phyloP scores from a whole-genome alignment of 2,113 vertebrate species.

The Silurus asotus region DNA sequence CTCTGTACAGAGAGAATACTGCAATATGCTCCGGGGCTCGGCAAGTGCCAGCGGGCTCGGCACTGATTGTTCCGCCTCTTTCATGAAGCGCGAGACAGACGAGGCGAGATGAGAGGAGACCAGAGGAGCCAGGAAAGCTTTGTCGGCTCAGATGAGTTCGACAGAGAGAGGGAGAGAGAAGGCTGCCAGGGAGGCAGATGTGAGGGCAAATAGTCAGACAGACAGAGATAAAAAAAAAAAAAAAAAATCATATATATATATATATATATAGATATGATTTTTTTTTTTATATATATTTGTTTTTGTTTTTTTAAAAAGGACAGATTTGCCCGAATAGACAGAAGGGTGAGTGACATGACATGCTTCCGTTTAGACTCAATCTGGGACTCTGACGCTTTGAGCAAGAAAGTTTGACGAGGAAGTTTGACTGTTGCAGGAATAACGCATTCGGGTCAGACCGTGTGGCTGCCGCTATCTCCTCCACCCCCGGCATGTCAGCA shows the following conservation, averaged over 20 bases:
- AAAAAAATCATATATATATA: too few species aligned
- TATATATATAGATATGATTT: too few species aligned
- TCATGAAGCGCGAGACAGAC: constrained; percentile 63
- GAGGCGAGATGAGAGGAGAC: constrained; percentile 61
- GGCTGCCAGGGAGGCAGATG: constrained; percentile 66
- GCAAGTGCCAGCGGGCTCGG: constrained; percentile 69
- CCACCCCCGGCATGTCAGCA: background rate
- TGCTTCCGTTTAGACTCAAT: constrained; percentile 37
- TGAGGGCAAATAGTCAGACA: constrained; percentile 60
- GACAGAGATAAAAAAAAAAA: background rate
- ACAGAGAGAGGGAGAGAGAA: constrained; percentile 52
- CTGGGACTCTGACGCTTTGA: constrained; percentile 10
- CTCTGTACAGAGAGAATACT: constrained; percentile 73
- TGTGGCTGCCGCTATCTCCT: background rate
- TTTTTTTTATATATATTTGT: too few species aligned
- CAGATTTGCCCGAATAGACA: background rate
- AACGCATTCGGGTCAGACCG: background rate
- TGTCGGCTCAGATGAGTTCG: constrained; percentile 69
- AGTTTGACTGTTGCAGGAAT: background rate
- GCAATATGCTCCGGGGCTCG: constrained; percentile 74
- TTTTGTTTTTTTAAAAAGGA: too few species aligned
- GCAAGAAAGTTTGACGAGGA: constrained; percentile 23
- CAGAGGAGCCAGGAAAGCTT: constrained; percentile 70
- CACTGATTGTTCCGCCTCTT: constrained; percentile 77
- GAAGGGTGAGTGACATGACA: constrained; percentile 39